Base-by-base conservation (phyloP, 2,888 invertebrate genomes). In the Caenorhabditis becei region DNA sequence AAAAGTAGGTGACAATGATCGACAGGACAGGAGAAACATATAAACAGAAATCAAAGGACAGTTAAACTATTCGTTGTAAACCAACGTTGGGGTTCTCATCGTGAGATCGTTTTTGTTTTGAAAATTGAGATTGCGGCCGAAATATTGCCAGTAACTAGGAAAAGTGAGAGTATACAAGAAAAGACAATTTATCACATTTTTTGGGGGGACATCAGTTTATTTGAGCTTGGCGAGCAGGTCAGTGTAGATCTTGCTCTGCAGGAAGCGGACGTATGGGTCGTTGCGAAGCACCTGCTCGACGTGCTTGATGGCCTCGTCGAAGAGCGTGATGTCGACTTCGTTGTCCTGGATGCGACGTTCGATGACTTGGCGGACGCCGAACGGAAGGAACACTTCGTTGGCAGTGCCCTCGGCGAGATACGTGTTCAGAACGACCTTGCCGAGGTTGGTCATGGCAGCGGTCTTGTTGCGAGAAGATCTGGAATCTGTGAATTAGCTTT, bases 301-400 rank as follows among this genome's bases (percentile, higher is more conserved):
- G 59, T 90, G 89, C 37, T 89, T 90, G 56, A 88, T 87, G 8
- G 90, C 88, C 44, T 90, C 89, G 62, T 90, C 90, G 72, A 90
- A 90, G 11, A 90, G 84, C 0, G 85, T 77, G 16, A 88, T 87
- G 61, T 90, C 90, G 49, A 89, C 85, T 4, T 89, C 86, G 47
- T 86, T 88, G 53, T 89, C 89, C 14, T 80, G 74, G 11, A 89
- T 79, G 18, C 83, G 80, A 49, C 85, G 83, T 47, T 88, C 88
- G 41, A 90, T 87, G 61, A 84, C 80, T 58, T 90, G 89, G 23
- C 90, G 88, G 37, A 89, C 82, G 0, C 89, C 89, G 61, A 88
- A 89, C 53, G 90, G 90, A n/a, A 90, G 83, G 67, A 88, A 90
- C 16, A 90, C 89, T 83, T 90, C 90, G 69, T 88, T 90, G 26